phyloP scores from a whole-genome alignment of 35 echinoderm and acorn worm genomes.

The Holothuria glaberrima region DNA sequence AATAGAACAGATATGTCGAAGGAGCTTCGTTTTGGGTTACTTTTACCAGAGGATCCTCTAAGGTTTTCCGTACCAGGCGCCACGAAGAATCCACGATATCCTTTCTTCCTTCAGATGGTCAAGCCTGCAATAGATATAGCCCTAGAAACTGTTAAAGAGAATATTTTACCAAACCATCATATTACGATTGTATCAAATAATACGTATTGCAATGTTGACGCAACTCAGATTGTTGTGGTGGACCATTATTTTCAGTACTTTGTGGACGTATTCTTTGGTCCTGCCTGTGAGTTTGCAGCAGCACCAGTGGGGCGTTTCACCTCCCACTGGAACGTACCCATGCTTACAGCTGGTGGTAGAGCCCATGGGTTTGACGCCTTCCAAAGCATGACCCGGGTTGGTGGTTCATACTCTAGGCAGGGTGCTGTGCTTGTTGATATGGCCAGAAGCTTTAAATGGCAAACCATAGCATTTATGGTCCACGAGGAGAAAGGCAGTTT shows the following conservation, averaged over 20 bases:
- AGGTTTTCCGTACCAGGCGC: neutral
- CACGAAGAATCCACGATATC: slow-evolving; percentile 46
- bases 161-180: slow-evolving; percentile 29
- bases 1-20: slow-evolving; percentile 30
- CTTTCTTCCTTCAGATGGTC: slow-evolving; percentile 80
- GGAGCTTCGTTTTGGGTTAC: slow-evolving; percentile 30
- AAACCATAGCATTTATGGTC: slow-evolving; percentile 42
- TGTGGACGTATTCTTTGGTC: slow-evolving; percentile 74
- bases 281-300: slow-evolving; percentile 70
- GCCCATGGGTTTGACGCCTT: slow-evolving; percentile 53
- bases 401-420: slow-evolving; percentile 47
- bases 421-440: slow-evolving; percentile 36
- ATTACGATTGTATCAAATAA: slow-evolving; percentile 46
- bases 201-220: slow-evolving; percentile 55
- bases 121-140: slow-evolving; percentile 77
- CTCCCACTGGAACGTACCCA: slow-evolving; percentile 80
- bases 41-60: slow-evolving; percentile 60
- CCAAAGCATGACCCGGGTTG: slow-evolving; percentile 52
- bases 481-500: slow-evolving; percentile 38
- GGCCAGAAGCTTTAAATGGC: slow-evolving; percentile 46
- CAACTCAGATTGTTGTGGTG: slow-evolving; percentile 61
- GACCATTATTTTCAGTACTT: slow-evolving; percentile 47
- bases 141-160: slow-evolving; percentile 34
- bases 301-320: slow-evolving; percentile 62
- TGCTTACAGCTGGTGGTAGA: slow-evolving; percentile 72